Evolutionary conservation across 2,113 vertebrate genomes (phyloP), one percentile per base, ranked within the genome.

Genomic region (Anolis sagrei): DNA sequence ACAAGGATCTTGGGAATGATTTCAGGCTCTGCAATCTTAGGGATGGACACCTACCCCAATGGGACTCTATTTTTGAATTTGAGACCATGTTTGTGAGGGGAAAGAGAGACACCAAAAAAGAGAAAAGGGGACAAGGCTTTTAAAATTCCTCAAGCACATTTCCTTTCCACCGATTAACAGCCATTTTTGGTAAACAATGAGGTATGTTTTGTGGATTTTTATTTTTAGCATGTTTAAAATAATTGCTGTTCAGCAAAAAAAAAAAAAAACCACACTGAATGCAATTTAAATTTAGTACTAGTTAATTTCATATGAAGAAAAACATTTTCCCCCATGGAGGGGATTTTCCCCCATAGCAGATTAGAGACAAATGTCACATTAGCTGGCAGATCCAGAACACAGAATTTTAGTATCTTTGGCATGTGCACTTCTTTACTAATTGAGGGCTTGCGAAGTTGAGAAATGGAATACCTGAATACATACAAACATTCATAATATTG

Each of bases 181-280:
- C 61, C 61, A 64, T 62, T 61, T 51, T 66, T 48, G 49, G 36
- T 73, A 86, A 80, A 86, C 77, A 86, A 80, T 80, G 77, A 64
- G 36, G 68, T 32, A 19, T 82, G 29, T 29, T 66, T 29, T 62
- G 23, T n/a, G 27, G 5, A 5, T 36, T 36, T 58, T 69, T 90
- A 83, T 83, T 70, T 90, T 85, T 83, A 76, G 66, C 49, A 76
- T 54, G 49, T 75, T 94, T 94, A 89, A 95, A 95, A 94, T 93
- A 89, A 88, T 68, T 83, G 29, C 72, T 76, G 81, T 87, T 91
- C 66, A 87, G 64, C 49, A 89, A 83, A 93, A 58, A 92, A 93
- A 91, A 2, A 44, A 44, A 2, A 44, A 44, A 44, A 44, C 2
- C 39, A 44, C 39, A 2, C 54, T 82, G 89, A 92, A 83, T 23